Percentiles rank a stretch among this genome's conserved stretches.
phyloP scores from a whole-genome alignment of 2,113 vertebrate species.

The Alethe castanea region DNA sequence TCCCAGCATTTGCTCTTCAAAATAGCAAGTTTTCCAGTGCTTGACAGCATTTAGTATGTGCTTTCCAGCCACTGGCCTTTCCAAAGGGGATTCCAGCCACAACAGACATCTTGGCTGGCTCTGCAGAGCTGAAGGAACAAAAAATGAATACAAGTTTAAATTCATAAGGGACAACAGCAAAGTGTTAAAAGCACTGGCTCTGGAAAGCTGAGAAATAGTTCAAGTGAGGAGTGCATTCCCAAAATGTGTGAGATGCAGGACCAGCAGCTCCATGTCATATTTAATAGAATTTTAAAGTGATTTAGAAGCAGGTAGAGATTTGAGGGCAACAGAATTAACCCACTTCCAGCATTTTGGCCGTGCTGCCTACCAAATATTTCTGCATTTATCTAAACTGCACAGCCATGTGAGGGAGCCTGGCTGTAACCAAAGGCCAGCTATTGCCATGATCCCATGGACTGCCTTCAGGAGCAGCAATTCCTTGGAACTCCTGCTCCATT shows the following conservation, averaged over 20 bases:
- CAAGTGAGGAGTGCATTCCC: background rate
- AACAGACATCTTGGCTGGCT: background rate
- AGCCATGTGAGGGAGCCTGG: background rate
- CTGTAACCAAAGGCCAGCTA: background rate
- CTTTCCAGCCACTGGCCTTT: background rate
- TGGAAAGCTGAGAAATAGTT: background rate
- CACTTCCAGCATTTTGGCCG: background rate
- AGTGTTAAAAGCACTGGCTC: background rate
- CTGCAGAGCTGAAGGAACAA: background rate
- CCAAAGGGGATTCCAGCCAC: background rate
- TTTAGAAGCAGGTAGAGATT: background rate
- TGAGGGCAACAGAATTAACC: background rate
- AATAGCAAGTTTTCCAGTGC: background rate
- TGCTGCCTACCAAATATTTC: background rate
- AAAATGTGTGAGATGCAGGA: background rate
- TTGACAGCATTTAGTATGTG: background rate
- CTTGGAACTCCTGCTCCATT: background rate
- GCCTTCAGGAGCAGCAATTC: background rate
- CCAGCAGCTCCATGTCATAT: background rate
- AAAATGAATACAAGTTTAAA: background rate
- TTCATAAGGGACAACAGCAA: background rate
- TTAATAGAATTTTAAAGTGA: background rate
- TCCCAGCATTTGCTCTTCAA: background rate
- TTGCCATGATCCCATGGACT: background rate
- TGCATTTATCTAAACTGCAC: background rate